phyloP scores from a whole-genome alignment of 2,888 invertebrate genomes.

The Yponomeuta sedellus region DNA sequence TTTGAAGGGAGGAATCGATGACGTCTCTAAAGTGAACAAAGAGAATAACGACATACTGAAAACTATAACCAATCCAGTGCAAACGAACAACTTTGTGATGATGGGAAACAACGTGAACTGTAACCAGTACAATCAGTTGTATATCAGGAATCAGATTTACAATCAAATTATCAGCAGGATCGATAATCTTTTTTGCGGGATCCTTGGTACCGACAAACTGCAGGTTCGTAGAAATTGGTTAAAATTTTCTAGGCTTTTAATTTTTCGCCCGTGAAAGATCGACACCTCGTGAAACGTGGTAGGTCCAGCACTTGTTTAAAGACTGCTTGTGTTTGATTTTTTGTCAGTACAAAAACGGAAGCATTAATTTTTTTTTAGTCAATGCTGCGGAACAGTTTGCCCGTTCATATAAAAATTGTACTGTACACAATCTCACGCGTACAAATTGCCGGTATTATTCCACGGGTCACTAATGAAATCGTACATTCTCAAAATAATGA shows the following conservation, averaged over 20 bases:
- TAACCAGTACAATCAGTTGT: conserved; percentile 49
- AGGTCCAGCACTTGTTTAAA: no score
- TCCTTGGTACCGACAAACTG: conserved; percentile 46
- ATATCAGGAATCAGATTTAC: conserved; percentile 56
- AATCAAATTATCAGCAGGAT: conserved; percentile 63
- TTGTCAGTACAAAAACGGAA: no score
- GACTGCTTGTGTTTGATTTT: no score
- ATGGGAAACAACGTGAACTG: conserved; percentile 53
- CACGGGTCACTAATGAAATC: no score
- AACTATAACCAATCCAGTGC: conserved; percentile 42
- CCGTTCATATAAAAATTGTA: no score
- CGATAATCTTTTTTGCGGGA: conserved; percentile 61
- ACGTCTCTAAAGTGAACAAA: conserved; percentile 38
- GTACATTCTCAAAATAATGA: no score
- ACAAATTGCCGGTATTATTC: no score
- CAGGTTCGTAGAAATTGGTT: neutral
- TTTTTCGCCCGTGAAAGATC: no score
- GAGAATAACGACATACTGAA: conserved; percentile 34
- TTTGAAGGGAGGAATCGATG: conserved; percentile 46
- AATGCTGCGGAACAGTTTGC: no score
- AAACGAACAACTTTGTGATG: conserved; percentile 56
- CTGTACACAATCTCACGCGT: no score
- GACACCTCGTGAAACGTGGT: no score
- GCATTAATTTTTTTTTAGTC: no score
- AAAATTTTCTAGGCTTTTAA: neutral